Percentiles rank a stretch among this genome's conserved stretches.
Evolutionary conservation across 2,797 vertebrate species (phyloP).

Genomic region (Gouania willdenowi): DNA sequence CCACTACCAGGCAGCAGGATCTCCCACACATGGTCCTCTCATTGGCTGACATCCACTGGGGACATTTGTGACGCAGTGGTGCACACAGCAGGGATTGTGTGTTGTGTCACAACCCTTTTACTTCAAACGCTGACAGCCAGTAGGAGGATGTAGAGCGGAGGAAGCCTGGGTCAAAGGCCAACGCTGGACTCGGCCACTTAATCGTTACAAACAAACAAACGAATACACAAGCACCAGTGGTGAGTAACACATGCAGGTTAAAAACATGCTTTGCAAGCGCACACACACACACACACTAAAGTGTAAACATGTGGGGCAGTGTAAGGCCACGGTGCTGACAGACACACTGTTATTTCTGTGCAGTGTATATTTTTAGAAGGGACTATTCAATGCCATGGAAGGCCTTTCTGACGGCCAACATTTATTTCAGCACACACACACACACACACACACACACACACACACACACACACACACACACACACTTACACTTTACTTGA

Average conservation of each 20-base stretch:
- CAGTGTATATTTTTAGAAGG: conserved; percentile 61
- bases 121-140: conserved; percentile 70
- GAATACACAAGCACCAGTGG: conserved; percentile 1
- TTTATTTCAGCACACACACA: conserved; percentile 17
- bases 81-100: conserved; percentile 69
- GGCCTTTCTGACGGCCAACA: conserved; percentile 35
- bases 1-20: conserved; percentile 47
- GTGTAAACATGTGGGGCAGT: conserved; percentile 24
- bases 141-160: conserved; percentile 57
- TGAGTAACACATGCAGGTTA: conserved; percentile 1
- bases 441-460: conserved; percentile 7
- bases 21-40: conserved; percentile 57
- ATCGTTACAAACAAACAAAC: conserved; percentile 39
- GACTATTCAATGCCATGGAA: conserved; percentile 36
- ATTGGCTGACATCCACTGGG: conserved; percentile 67
- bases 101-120: conserved; percentile 59
- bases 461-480: conserved; percentile 5
- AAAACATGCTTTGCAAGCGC: background rate
- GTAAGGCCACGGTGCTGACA: conserved; percentile 30
- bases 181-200: conserved; percentile 47
- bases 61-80: conserved; percentile 61
- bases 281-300: conserved; percentile 1
- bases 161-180: conserved; percentile 52
- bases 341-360: conserved; percentile 60
- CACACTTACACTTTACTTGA: too few species aligned